Evolutionary conservation across 2,888 invertebrate genomes (phyloP), one percentile per base, ranked within the genome.

Genomic region (Epirrhoe tristata): DNA sequence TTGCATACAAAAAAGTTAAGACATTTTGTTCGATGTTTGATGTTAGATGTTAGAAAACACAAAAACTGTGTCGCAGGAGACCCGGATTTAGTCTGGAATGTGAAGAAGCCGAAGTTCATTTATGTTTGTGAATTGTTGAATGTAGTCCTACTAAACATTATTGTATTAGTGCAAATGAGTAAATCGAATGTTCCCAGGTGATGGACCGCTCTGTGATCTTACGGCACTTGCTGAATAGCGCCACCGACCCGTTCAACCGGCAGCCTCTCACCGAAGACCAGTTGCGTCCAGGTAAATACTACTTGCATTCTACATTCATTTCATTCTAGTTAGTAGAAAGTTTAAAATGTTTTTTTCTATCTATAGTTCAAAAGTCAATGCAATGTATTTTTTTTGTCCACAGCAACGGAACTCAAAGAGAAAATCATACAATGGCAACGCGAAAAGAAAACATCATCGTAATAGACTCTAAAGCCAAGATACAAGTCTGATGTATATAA

Each of bases 231-330:
- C 94, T 99, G 77, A 99, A 99, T 91, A 98, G 98, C 80, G 97
- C 96, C 80, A 99, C 99, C 0, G 99, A 99, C 94, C 99, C 99
- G 0, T 99, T 99, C 94, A 99, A 98, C 90, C 94, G 99, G 69
- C 99, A 99, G 88, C 97, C 97, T 14, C 95, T 99, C 53, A 97
- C 97, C 10, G 99, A 99, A 90, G 98, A 98, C 81, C 98, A 98
- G 95, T 94, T 99, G 58, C 95, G 95, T 79, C 97, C 98, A 88
- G 97, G 98, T 98, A 90, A 39, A 14, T 48, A 36, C 36, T 48
- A 6, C 16, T 48, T 7, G 12, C 6, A 48, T 48, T 48, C 16
- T 12, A 2, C 12, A 12, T 12, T 43, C 12, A 43, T 48, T 16
- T 5, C 0, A 48, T 16, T 48, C n/a, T n/a, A n/a, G n/a, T n/a